Conservation (phyloP, 2,888 invertebrate species). For the Euzetes globulus region DNA sequence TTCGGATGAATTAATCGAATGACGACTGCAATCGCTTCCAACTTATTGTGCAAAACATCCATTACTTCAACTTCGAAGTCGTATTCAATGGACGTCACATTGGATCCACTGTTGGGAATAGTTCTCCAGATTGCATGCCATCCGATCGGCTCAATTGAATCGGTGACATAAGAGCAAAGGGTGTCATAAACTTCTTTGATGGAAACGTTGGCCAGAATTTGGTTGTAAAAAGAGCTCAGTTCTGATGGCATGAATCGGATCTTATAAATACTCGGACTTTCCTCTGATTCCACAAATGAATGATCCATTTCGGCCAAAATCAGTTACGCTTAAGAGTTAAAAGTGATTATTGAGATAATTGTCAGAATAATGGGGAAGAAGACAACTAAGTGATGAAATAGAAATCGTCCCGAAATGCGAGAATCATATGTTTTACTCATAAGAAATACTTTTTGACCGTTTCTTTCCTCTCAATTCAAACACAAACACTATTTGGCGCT, state of each 20-base stretch:
- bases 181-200: constrained; percentile 34
- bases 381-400: background rate
- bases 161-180: constrained; percentile 36
- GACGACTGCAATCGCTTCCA: constrained; percentile 38
- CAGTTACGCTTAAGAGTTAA: too few species aligned
- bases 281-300: background rate
- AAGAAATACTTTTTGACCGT: constrained; percentile 13
- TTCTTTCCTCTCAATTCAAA: constrained; percentile 1
- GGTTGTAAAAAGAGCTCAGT: background rate
- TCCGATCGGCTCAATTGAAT: constrained; percentile 40
- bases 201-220: constrained; percentile 32
- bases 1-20: constrained; percentile 29
- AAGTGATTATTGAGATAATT: too few species aligned
- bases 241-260: constrained; percentile 33
- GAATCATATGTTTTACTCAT: background rate
- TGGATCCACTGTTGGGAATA: background rate
- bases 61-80: constrained; percentile 41
- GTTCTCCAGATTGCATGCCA: constrained; percentile 42
- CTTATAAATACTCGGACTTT: constrained; percentile 22
- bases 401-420: background rate
- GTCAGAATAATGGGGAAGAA: too few species aligned
- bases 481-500: background rate
- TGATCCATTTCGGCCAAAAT: background rate
- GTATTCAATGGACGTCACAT: constrained; percentile 17
- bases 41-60: constrained; percentile 36